phyloP scores from a whole-genome alignment of 2,888 invertebrate genomes.

The Cataglyphis livida region DNA sequence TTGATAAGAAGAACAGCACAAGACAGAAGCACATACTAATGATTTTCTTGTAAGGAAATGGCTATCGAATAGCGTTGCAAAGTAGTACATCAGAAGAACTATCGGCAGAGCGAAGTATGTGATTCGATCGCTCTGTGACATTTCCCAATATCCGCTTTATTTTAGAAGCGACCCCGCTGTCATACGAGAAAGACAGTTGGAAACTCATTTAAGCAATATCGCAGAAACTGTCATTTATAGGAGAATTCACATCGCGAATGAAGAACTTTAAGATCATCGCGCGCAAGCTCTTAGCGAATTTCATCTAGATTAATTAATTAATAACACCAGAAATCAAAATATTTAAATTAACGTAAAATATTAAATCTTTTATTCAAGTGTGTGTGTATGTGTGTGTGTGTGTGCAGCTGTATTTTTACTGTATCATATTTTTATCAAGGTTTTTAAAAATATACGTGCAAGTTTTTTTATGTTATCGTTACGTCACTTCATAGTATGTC shows the following conservation, averaged over 20 bases:
- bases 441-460: not conserved
- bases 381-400: too few relatives aligned
- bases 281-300: not conserved
- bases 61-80: slow-evolving; percentile 27
- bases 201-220: slow-evolving; percentile 51
- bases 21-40: slow-evolving; percentile 2
- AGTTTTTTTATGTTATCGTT: not conserved
- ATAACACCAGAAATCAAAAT: not conserved
- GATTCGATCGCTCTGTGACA: slow-evolving; percentile 43
- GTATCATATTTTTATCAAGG: not conserved
- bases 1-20: not conserved
- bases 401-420: not conserved
- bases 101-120: slow-evolving; percentile 39
- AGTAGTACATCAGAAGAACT: slow-evolving; percentile 47
- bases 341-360: not conserved
- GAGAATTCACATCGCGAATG: slow-evolving; percentile 19
- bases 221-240: slow-evolving; percentile 21
- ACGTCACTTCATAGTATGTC: not conserved
- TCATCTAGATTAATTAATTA: not conserved
- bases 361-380: not conserved
- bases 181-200: slow-evolving; percentile 43
- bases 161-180: slow-evolving; percentile 45
- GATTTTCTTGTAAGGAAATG: slow-evolving; percentile 30
- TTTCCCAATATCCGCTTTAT: slow-evolving; percentile 52
- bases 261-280: slow-evolving; percentile 14